Evolutionary conservation across 2,888 invertebrate species (phyloP).

Genomic region (Cyclophora punctaria): DNA sequence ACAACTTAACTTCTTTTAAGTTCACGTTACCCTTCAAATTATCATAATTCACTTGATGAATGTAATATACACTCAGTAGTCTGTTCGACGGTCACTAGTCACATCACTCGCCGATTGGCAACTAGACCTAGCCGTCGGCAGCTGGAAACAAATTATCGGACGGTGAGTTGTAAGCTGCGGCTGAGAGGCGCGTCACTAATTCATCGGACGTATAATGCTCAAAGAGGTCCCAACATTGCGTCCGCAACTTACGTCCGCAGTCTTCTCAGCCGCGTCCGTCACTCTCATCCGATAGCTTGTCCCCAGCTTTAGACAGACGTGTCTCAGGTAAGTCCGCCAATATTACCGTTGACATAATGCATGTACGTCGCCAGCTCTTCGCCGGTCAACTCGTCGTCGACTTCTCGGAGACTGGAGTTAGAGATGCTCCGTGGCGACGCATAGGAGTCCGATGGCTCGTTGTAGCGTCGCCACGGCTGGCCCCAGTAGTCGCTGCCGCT

Average conservation of each 20-base stretch:
- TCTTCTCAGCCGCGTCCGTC: not conserved
- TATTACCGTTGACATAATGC: conserved; percentile 77
- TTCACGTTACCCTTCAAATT: no score
- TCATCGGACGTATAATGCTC: not conserved
- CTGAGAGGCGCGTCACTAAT: not conserved
- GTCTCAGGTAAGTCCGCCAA: conserved; percentile 61
- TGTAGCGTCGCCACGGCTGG: conserved; percentile 42
- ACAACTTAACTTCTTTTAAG: no score
- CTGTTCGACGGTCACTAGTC: not conserved
- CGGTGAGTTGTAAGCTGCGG: not conserved
- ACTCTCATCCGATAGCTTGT: conserved; percentile 10
- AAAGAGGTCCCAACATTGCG: not conserved
- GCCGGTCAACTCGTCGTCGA: conserved; percentile 80
- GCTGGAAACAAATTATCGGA: not conserved
- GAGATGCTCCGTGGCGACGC: conserved; percentile 78
- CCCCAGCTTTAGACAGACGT: conserved; percentile 37
- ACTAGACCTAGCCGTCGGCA: no score
- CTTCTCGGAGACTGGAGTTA: conserved; percentile 83
- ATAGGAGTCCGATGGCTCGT: conserved; percentile 55
- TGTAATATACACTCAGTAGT: no score
- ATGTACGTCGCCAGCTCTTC: conserved; percentile 81
- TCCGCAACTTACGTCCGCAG: conserved; percentile 1
- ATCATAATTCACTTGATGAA: no score
- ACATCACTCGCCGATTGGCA: not conserved
- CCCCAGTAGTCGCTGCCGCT: conserved; percentile 53